A percentile compares a stretch with the other conserved stretches of the same genome.
These are phyloP conservation scores for Euura lappo DNA, from an alignment of 1,140 invertebrate genomes.

Conservation along the genomic window DNA sequence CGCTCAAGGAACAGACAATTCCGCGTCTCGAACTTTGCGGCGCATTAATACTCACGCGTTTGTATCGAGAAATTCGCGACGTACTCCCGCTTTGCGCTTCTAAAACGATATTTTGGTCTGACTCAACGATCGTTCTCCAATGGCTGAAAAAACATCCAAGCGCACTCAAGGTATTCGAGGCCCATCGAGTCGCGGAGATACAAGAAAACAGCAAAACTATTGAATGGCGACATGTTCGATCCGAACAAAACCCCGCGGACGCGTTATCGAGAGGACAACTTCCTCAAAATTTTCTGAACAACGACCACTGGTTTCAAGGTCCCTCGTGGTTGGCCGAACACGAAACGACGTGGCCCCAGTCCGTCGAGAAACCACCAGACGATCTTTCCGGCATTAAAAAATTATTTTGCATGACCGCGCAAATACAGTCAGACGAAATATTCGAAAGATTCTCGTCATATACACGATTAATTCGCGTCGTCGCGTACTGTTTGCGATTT, in stretches of 20 bases:
- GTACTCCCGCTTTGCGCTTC: background rate
- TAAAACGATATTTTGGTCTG: conserved; percentile 15
- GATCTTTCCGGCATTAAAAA: background rate
- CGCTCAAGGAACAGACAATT: conserved; percentile 44
- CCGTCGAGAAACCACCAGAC: background rate
- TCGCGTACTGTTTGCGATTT: conserved; percentile 14
- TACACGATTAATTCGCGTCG: background rate
- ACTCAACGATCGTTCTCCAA: conserved; percentile 19
- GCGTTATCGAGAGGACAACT: conserved; percentile 44
- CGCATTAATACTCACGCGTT: conserved; percentile 36
- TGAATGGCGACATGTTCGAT: conserved; percentile 52
- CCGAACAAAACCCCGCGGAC: conserved; percentile 56
- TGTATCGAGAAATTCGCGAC: conserved; percentile 24
- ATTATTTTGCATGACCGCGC: too few species aligned
- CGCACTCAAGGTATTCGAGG: conserved; percentile 38
- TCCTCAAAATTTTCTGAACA: background rate
- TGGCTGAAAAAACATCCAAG: conserved; percentile 34
- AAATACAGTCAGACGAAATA: background rate
- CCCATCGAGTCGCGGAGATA: conserved; percentile 43
- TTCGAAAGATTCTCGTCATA: background rate
- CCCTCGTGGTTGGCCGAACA: background rate
- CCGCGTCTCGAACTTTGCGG: conserved; percentile 47
- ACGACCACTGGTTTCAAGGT: background rate
- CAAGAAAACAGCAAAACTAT: conserved; percentile 32
- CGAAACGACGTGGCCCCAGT: background rate